Evolutionary conservation across 1,140 invertebrate genomes (phyloP).

Genomic region (Zaprionus tsacasi): DNA sequence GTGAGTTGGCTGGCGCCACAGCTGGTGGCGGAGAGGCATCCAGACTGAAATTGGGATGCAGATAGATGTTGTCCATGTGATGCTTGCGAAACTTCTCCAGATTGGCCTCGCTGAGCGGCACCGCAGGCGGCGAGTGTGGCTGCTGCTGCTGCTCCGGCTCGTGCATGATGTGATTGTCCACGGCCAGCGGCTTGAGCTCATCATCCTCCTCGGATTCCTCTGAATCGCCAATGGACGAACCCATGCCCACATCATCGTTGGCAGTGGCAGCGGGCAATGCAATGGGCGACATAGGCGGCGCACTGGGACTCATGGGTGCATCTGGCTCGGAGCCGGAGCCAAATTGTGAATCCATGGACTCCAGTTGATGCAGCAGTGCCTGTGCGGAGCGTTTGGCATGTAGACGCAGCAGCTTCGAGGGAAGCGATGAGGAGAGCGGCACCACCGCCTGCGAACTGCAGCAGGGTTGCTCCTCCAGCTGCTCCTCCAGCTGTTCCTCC

Average conservation of each 20-base stretch:
- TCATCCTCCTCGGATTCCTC: slow-evolving; percentile 82
- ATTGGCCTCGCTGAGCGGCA: slow-evolving; percentile 74
- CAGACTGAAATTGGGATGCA: slow-evolving; percentile 76
- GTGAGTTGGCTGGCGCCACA: slow-evolving; percentile 63
- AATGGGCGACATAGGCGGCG: slow-evolving; percentile 67
- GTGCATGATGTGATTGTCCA: slow-evolving; percentile 78
- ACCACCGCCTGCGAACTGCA: slow-evolving; percentile 75
- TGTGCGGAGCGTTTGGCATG: slow-evolving; percentile 76
- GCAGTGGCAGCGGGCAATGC: slow-evolving; percentile 47
- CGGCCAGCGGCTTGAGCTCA: slow-evolving; percentile 78
- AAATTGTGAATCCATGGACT: slow-evolving; percentile 74
- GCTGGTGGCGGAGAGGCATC: slow-evolving; percentile 69
- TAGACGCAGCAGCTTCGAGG: slow-evolving; percentile 70
- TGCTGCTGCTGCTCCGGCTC: slow-evolving; percentile 46
- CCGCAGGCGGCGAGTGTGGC: slow-evolving; percentile 35
- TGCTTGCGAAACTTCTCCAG: slow-evolving; percentile 75
- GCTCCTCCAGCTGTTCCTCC: neutral
- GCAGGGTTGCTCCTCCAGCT: slow-evolving; percentile 49
- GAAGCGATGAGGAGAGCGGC: slow-evolving; percentile 73
- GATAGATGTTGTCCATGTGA: slow-evolving; percentile 79
- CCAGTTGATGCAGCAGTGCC: slow-evolving; percentile 66
- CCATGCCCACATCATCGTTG: slow-evolving; percentile 74
- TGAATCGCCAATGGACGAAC: slow-evolving; percentile 76
- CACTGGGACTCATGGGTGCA: slow-evolving; percentile 46
- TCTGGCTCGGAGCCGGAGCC: slow-evolving; percentile 62